Evolutionary conservation across 2,113 vertebrate species (phyloP).

Genomic region (Thamnaconus septentrionalis): DNA sequence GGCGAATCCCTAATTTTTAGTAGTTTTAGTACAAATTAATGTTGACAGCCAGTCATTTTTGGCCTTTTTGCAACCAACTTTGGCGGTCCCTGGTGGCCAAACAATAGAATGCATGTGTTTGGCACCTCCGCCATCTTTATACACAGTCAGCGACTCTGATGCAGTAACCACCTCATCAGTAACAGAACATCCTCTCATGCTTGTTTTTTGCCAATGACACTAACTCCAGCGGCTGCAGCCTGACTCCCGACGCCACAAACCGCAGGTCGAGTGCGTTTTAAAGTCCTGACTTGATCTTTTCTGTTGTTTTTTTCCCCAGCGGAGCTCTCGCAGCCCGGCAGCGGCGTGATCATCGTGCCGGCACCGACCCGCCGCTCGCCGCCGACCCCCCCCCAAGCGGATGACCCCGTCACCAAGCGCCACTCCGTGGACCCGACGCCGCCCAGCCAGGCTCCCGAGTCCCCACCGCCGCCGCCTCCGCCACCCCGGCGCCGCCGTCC

Average conservation of each 20-base stretch:
- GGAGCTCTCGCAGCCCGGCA: conserved; percentile 80
- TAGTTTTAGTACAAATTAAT: neutral
- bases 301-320: conserved; percentile 55
- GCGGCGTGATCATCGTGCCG: conserved; percentile 54
- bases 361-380: conserved; percentile 83
- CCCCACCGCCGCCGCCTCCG: conserved; percentile 30
- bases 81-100: too few relatives aligned
- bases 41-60: too few relatives aligned
- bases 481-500: conserved; percentile 19
- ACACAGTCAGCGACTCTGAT: conserved; percentile 16
- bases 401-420: conserved; percentile 75
- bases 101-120: conserved; percentile 2
- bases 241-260: neutral
- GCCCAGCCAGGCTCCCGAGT: conserved; percentile 27
- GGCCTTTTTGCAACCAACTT: too few relatives aligned
- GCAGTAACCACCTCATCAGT: conserved; percentile 2
- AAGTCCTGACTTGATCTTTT: neutral
- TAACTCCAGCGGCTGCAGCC: conserved; percentile 23
- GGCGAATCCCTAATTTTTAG: neutral
- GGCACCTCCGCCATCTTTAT: neutral
- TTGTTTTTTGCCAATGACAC: conserved; percentile 17
- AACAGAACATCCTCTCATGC: conserved; percentile 9
- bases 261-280: too few relatives aligned
- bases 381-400: conserved; percentile 88
- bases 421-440: conserved; percentile 53